Base-by-base conservation (phyloP, 1,140 invertebrate genomes). In the Eriocheir sinensis region DNA sequence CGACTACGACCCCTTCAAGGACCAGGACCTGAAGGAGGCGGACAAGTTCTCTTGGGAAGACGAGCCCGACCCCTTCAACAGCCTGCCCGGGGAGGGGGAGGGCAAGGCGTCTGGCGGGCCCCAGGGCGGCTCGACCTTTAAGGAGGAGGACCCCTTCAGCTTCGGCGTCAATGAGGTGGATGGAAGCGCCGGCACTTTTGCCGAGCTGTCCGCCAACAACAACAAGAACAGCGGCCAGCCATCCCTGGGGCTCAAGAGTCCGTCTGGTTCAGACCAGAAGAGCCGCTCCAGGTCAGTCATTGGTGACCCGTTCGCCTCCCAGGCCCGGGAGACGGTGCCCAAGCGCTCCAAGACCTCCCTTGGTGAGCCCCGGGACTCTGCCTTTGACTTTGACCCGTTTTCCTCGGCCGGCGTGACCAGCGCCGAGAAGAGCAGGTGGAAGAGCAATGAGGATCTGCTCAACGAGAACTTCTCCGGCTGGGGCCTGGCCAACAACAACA, bases 31-130 rank as follows among this genome's bases (percentile, higher is more conserved):
- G 34, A 96, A 96, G 79, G 95, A 96, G n/a, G 95, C 93, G 17
- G 95, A 95, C 53, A 94, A 96, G 80, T 96, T 96, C 86, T 96
- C 95, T 0, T 96, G 95, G 95, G 95, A 96, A 36, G 95, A 96
- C 81, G 95, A 96, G 53, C 94, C 95, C 30, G 95, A 96, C 79
- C 91, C 95, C 36, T 94, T 96, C 44, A 93, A 83, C 81, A 88
- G 90, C 79, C 83, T 92, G 21, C 48, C 95, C 34, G 95, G 93
- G 30, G 81, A 90, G n/a, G 40, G 83, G 27, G 72, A 83, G 36
- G 89, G 40, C 9, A 94, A 44, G 85, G 91, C 90, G 79, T 17
- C 80, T 40, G 91, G 90, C 17, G 90, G 80, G 21, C 79, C 81
- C 17, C 17, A 86, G 85, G 90, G 91, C 60, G 92, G 91, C 91